Evolutionary conservation across 2,888 invertebrate genomes (phyloP).

Genomic region (Heliconius ismenius): DNA sequence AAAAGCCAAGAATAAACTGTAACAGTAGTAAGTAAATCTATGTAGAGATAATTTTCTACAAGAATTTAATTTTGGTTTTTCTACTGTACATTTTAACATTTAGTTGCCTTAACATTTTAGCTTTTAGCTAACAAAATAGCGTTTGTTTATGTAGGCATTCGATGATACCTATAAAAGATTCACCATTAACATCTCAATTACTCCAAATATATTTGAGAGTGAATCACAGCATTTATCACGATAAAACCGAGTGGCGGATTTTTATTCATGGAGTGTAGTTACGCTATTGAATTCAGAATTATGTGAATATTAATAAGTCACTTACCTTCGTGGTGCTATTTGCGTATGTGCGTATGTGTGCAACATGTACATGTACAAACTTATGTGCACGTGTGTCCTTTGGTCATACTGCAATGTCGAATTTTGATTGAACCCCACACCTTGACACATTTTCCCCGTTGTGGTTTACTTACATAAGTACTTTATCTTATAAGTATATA

Average conservation of each 20-base stretch:
- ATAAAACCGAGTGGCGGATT: slow-evolving; percentile 29
- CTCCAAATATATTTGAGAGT: slow-evolving; percentile 10
- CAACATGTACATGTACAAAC: slow-evolving; percentile 1
- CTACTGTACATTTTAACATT: neutral
- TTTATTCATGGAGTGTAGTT: slow-evolving; percentile 40
- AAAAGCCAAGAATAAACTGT: neutral
- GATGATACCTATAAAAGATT: neutral
- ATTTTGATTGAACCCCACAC: slow-evolving; percentile 29
- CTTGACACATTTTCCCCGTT: slow-evolving; percentile 12
- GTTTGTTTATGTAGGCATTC: slow-evolving; percentile 11
- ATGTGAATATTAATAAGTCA: slow-evolving; percentile 41
- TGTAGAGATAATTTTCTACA: neutral
- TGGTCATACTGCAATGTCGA: slow-evolving; percentile 33
- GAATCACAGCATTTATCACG: slow-evolving; percentile 16
- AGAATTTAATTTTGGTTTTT: neutral
- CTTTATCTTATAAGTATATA: neutral
- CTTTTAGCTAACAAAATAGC: slow-evolving; percentile 17
- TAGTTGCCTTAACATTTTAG: neutral
- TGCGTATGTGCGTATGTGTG: slow-evolving; percentile 28
- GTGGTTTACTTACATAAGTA: neutral
- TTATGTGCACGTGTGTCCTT: slow-evolving; percentile 30
- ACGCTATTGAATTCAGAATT: slow-evolving; percentile 40
- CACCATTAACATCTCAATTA: slow-evolving; percentile 26
- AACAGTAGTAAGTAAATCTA: neutral
- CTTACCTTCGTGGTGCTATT: slow-evolving; percentile 27